Percentiles rank a stretch among this genome's conserved stretches.
phyloP scores from a whole-genome alignment of 2,113 vertebrate species.

The Romanogobio albipinnatus region DNA sequence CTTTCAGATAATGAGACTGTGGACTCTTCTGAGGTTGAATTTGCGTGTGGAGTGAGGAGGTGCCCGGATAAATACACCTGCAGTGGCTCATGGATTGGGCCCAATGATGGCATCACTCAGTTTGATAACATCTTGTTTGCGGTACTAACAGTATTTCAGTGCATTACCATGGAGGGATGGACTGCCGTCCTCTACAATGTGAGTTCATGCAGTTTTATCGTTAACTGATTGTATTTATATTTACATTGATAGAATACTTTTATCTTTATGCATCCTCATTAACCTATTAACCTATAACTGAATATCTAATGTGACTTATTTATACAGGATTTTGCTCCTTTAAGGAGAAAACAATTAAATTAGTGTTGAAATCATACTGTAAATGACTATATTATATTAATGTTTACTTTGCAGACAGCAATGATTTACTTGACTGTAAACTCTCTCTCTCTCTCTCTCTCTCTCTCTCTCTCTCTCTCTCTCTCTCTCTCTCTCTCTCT shows the following conservation, averaged over 20 bases:
- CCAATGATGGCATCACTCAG: constrained; percentile 97
- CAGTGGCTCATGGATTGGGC: constrained; percentile 91
- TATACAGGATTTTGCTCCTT: not conserved
- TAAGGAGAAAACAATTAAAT: not conserved
- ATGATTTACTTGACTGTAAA: not conserved
- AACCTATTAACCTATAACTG: too few relatives aligned
- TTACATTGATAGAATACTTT: not conserved
- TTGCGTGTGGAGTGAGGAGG: constrained; percentile 76
- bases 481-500: too few relatives aligned
- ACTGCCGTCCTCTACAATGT: constrained; percentile 93
- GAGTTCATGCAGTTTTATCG: constrained; percentile 51
- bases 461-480: too few relatives aligned
- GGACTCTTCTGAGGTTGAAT: constrained; percentile 85
- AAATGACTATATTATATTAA: not conserved
- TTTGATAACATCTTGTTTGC: constrained; percentile 99
- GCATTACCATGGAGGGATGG: constrained; percentile 99
- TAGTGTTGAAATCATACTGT: not conserved
- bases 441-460: too few relatives aligned
- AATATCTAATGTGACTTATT: not conserved
- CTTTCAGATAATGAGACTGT: constrained; percentile 85
- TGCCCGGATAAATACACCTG: constrained; percentile 83
- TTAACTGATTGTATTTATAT: not conserved
- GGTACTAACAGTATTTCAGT: constrained; percentile 98
- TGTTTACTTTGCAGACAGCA: not conserved
- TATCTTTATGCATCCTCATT: too few relatives aligned